phyloP scores from a whole-genome alignment of 2,888 invertebrate species.

The Punctoribates punctum region DNA sequence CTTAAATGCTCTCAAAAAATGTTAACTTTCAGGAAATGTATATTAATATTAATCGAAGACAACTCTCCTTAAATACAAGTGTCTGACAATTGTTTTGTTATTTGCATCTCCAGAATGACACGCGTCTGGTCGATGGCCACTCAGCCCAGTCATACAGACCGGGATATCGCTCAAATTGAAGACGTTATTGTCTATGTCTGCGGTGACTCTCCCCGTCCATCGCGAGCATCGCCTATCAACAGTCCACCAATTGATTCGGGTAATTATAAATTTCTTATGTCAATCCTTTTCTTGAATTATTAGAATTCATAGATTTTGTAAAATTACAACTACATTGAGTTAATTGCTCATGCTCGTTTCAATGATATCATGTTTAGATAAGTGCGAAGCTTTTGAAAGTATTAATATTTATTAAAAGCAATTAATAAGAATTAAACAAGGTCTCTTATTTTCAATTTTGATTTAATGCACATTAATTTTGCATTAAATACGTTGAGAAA shows the following conservation, averaged over 20 bases:
- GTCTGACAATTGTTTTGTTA: not conserved
- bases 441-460: too few relatives aligned
- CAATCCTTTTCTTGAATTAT: not conserved
- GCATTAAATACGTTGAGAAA: too few relatives aligned
- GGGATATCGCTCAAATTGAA: not conserved
- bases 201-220: not conserved
- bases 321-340: slow-evolving; percentile 20
- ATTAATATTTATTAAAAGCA: too few relatives aligned
- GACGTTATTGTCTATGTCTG: not conserved
- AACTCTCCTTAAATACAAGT: not conserved
- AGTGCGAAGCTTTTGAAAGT: too few relatives aligned
- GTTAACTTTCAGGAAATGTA: slow-evolving; percentile 3
- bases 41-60: not conserved
- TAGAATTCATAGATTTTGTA: slow-evolving; percentile 17
- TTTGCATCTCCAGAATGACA: slow-evolving; percentile 14
- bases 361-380: too few relatives aligned
- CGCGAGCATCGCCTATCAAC: too few relatives aligned
- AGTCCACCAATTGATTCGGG: too few relatives aligned
- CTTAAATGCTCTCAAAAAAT: too few relatives aligned
- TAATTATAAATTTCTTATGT: too few relatives aligned
- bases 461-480: too few relatives aligned
- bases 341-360: too few relatives aligned
- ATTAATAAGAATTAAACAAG: too few relatives aligned
- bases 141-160: not conserved
- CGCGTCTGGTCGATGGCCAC: slow-evolving; percentile 34